These are phyloP conservation scores for Terrapene triunguis DNA, from an alignment of 2,113 vertebrate genomes.

Conservation along the genomic window DNA sequence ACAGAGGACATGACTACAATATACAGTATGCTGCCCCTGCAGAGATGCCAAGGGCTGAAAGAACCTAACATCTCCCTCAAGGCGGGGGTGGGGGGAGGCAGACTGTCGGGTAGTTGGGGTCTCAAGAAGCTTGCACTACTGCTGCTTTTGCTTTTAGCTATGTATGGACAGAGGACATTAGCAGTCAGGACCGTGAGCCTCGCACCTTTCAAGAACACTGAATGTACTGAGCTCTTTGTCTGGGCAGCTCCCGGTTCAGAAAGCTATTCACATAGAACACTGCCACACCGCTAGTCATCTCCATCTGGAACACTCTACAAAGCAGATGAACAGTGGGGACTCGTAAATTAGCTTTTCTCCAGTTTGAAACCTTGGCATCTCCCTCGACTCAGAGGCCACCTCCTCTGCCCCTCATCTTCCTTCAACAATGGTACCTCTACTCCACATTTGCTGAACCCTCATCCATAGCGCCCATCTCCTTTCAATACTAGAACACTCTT, in stretches of 20 bases:
- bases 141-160: background rate
- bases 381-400: background rate
- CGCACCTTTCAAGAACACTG: background rate
- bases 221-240: background rate
- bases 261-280: background rate
- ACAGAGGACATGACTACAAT: background rate
- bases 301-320: background rate
- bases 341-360: background rate
- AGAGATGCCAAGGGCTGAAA: background rate
- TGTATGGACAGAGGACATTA: rapidly evolving
- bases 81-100: background rate
- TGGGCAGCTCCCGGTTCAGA: background rate
- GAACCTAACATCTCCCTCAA: background rate
- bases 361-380: background rate
- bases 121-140: background rate
- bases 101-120: background rate
- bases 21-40: background rate
- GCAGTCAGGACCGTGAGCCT: background rate
- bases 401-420: background rate
- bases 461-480: background rate
- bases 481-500: background rate
- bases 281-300: background rate
- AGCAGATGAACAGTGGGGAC: background rate
- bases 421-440: background rate
- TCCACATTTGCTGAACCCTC: background rate